These are phyloP conservation scores for Melieria crassipennis DNA, from an alignment of 2,888 invertebrate genomes.

Conservation along the genomic window DNA sequence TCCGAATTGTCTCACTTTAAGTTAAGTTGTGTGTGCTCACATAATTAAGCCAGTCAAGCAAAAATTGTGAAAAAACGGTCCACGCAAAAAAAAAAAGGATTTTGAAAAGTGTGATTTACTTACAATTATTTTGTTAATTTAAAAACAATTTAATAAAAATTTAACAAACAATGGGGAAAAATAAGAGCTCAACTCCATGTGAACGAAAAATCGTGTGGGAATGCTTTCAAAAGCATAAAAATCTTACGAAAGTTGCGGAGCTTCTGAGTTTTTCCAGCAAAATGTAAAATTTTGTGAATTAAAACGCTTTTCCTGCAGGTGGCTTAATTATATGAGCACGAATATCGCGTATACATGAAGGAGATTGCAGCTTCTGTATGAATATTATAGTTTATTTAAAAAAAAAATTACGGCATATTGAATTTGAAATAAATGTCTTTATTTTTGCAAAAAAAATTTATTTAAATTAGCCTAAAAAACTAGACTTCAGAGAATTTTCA, in stretches of 20 bases:
- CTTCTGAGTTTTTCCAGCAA: slow-evolving; percentile 20
- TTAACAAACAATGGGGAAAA: background rate
- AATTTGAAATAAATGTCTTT: background rate
- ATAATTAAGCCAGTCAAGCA: slow-evolving; percentile 11
- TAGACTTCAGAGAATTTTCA: background rate
- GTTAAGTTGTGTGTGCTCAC: background rate
- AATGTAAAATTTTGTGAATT: background rate
- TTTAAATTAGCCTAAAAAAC: background rate
- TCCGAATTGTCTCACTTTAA: too few species aligned
- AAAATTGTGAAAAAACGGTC: too few species aligned
- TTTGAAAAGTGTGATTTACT: background rate
- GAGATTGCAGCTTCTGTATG: background rate
- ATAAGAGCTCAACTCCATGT: slow-evolving; percentile 12
- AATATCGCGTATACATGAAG: background rate
- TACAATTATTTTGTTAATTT: too few species aligned
- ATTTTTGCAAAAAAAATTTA: background rate
- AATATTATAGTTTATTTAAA: background rate
- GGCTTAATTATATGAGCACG: slow-evolving; percentile 9
- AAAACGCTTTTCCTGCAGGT: background rate
- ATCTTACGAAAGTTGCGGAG: slow-evolving; percentile 7
- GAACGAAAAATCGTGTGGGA: slow-evolving; percentile 25
- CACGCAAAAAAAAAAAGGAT: background rate
- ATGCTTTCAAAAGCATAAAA: slow-evolving; percentile 21
- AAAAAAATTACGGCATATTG: background rate
- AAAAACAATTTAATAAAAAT: too few species aligned